phyloP scores from a whole-genome alignment of 2,888 invertebrate species.

The Heliconius ismenius region DNA sequence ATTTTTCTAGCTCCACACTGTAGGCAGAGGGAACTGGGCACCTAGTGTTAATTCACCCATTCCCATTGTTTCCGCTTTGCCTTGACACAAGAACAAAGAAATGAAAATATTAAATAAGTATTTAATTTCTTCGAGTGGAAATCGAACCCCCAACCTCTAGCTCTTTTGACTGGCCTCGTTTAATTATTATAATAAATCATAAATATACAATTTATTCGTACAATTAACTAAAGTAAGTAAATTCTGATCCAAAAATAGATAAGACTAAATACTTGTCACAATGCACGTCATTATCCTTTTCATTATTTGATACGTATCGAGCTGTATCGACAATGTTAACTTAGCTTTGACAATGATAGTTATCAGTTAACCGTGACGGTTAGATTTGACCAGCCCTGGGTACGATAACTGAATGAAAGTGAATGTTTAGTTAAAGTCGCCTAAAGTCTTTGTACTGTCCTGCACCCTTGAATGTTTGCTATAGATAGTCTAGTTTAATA shows the following conservation, averaged over 20 bases:
- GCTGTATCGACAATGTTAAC: conserved; percentile 29
- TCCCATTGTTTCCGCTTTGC: too few species aligned
- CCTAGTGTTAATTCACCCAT: too few species aligned
- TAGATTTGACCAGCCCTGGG: conserved; percentile 36
- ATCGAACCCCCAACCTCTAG: too few species aligned
- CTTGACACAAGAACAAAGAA: too few species aligned
- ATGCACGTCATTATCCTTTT: conserved; percentile 11
- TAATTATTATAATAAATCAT: too few species aligned
- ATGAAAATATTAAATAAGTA: too few species aligned
- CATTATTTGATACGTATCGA: conserved; percentile 23
- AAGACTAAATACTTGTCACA: conserved; percentile 18
- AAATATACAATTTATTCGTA: too few species aligned
- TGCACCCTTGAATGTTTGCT: conserved; percentile 9
- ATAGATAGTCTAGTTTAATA: too few species aligned
- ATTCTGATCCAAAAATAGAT: background rate
- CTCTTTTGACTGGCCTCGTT: too few species aligned
- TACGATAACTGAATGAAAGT: conserved; percentile 36
- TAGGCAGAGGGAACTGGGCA: too few species aligned
- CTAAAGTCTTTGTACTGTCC: conserved; percentile 2
- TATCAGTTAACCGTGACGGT: conserved; percentile 38
- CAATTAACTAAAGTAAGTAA: background rate
- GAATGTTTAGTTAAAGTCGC: conserved; percentile 31
- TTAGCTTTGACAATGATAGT: conserved; percentile 38
- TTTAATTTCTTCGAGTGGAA: too few species aligned
- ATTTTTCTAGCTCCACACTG: too few species aligned